Conservation (phyloP, 2,113 vertebrate species). For the Brachionichthys hirsutus region DNA sequence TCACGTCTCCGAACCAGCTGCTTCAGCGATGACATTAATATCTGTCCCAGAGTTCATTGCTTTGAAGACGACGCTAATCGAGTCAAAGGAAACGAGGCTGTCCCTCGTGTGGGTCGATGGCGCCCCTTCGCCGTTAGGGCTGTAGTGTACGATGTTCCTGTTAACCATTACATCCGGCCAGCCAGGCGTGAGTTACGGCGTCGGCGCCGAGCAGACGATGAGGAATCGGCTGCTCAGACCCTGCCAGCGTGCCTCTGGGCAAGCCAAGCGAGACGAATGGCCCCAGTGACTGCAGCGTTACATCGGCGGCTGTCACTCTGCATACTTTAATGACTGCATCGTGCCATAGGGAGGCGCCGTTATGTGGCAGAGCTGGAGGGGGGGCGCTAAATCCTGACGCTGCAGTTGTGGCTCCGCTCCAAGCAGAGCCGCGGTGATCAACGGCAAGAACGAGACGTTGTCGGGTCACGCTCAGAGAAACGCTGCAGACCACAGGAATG, state of each 20-base stretch:
- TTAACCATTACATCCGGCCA: conserved; percentile 13
- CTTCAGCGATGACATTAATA: conserved; percentile 63
- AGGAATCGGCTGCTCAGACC: background rate
- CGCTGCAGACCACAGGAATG: conserved; percentile 30
- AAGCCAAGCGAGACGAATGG: conserved; percentile 15
- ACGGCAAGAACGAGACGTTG: conserved; percentile 63
- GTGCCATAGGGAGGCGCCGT: conserved; percentile 52
- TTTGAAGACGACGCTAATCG: conserved; percentile 34
- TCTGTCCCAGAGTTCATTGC: conserved; percentile 57
- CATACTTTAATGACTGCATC: conserved; percentile 30
- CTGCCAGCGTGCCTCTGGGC: conserved; percentile 52
- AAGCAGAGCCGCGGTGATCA: conserved; percentile 48
- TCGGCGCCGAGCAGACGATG: background rate
- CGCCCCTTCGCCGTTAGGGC: conserved; percentile 40
- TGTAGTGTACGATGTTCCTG: conserved; percentile 22
- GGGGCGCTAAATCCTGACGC: conserved; percentile 39
- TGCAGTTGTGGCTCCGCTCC: conserved; percentile 30
- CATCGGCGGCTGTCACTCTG: conserved; percentile 45
- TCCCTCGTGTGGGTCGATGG: conserved; percentile 21
- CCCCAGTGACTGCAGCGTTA: conserved; percentile 12
- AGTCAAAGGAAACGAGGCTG: conserved; percentile 39
- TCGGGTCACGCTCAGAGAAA: conserved; percentile 65
- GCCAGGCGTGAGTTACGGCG: conserved; percentile 15
- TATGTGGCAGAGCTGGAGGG: conserved; percentile 39
- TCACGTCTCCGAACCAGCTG: conserved; percentile 64